These are phyloP conservation scores for Piscicola geometra DNA, from an alignment of 2,888 invertebrate genomes.

Conservation along the genomic window DNA sequence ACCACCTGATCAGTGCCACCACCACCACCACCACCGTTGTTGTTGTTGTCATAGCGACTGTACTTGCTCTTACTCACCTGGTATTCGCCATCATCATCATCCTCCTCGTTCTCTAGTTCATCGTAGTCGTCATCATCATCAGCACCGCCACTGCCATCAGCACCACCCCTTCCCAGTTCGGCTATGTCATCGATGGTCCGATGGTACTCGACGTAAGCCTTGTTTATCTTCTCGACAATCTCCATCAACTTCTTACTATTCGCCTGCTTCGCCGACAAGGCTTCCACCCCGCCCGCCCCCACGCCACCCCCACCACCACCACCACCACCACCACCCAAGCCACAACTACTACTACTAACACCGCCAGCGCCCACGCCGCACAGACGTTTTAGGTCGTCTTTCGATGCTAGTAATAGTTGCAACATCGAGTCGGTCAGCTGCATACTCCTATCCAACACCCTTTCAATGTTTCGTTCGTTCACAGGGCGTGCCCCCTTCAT, in stretches of 20 bases:
- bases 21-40: background rate
- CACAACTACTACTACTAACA: background rate
- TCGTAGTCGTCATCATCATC: conserved; percentile 17
- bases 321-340: background rate
- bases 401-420: conserved; percentile 28
- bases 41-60: background rate
- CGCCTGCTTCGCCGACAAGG: conserved; percentile 11
- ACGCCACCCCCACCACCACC: background rate
- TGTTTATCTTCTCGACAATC: conserved; percentile 33
- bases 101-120: conserved; percentile 13
- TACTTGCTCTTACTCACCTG: background rate
- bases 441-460: conserved; percentile 26
- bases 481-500: conserved; percentile 22
- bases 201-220: conserved; percentile 33
- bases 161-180: conserved; percentile 14
- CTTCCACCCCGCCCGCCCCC: background rate
- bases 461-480: conserved; percentile 34
- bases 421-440: conserved; percentile 21
- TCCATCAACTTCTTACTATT: conserved; percentile 32
- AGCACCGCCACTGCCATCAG: conserved; percentile 15
- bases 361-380: conserved; percentile 23
- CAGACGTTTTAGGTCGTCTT: conserved; percentile 35
- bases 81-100: background rate
- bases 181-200: conserved; percentile 33
- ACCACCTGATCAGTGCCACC: background rate